Percentiles rank a stretch among this genome's conserved stretches.
Evolutionary conservation across 1,140 invertebrate species (phyloP).

Genomic region (Achroia grisella): DNA sequence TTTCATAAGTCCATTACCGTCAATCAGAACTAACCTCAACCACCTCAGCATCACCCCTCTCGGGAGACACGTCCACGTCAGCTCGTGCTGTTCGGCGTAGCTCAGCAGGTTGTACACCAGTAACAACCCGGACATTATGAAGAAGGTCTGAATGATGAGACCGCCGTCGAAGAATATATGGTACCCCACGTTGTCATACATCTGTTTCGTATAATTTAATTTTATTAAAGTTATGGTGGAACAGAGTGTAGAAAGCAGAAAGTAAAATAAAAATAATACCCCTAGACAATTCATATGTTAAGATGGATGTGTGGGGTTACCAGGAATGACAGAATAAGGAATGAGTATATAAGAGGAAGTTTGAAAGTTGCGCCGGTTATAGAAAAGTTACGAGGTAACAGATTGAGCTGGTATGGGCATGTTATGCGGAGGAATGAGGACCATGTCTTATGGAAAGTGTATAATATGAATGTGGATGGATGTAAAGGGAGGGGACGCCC

Average conservation of each 20-base stretch:
- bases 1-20: background rate
- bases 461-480: too few species aligned
- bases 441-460: too few species aligned
- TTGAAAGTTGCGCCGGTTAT: background rate
- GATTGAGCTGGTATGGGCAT: too few species aligned
- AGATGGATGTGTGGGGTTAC: background rate
- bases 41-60: constrained; percentile 15
- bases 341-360: background rate
- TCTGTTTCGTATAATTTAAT: background rate
- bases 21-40: constrained; percentile 25
- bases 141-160: constrained; percentile 58
- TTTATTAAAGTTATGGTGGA: background rate
- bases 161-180: constrained; percentile 35
- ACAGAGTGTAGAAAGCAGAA: background rate
- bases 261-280: too few species aligned
- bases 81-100: background rate
- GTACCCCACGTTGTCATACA: background rate
- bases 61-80: constrained; percentile 16
- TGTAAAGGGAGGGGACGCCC: too few species aligned
- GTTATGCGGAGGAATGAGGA: too few species aligned
- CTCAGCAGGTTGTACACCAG: constrained; percentile 34
- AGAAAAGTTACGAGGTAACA: background rate
- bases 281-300: background rate
- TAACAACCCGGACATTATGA: constrained; percentile 57
- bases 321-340: too few species aligned